phyloP scores from a whole-genome alignment of 2,888 invertebrate species.

The Phasia obesa region DNA sequence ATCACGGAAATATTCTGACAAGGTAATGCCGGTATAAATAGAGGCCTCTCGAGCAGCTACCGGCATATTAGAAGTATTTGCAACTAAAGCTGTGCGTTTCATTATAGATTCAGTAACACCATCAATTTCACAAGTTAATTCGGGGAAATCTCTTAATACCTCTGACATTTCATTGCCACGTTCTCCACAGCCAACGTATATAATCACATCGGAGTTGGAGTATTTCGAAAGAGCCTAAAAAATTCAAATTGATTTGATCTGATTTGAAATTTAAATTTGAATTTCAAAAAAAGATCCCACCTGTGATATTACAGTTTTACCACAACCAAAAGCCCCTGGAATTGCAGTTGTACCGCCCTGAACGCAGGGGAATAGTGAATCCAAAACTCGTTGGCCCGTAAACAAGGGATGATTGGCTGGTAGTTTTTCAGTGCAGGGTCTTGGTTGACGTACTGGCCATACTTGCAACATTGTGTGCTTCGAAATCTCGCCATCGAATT shows the following conservation, averaged over 20 bases:
- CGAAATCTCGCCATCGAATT: conserved; percentile 96
- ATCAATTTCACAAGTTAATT: conserved; percentile 96
- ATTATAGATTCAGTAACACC: conserved; percentile 98
- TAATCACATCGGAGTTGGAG: conserved; percentile 98
- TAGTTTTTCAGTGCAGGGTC: conserved; percentile 97
- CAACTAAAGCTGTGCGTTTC: conserved; percentile 99
- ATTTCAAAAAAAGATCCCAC: conserved; percentile 32
- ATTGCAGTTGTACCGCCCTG: conserved; percentile 99
- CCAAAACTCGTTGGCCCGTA: conserved; percentile 98
- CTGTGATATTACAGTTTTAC: conserved; percentile 88
- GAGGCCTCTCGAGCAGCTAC: conserved; percentile 99
- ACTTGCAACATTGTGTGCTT: conserved; percentile 98
- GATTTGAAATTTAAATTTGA: background rate
- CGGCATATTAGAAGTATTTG: conserved; percentile 99
- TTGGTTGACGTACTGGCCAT: conserved; percentile 98
- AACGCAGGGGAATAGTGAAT: conserved; percentile 98
- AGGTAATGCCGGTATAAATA: conserved; percentile 98
- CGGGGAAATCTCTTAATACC: conserved; percentile 98
- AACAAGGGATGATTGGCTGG: conserved; percentile 98
- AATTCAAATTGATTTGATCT: background rate
- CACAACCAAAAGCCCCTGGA: conserved; percentile 99
- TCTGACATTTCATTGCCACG: conserved; percentile 99
- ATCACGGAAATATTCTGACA: conserved; percentile 99
- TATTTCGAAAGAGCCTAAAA: conserved; percentile 94
- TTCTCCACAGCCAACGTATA: conserved; percentile 99